Base-by-base conservation (phyloP, 2,888 invertebrate species). In the Drosophila ochracea region DNA sequence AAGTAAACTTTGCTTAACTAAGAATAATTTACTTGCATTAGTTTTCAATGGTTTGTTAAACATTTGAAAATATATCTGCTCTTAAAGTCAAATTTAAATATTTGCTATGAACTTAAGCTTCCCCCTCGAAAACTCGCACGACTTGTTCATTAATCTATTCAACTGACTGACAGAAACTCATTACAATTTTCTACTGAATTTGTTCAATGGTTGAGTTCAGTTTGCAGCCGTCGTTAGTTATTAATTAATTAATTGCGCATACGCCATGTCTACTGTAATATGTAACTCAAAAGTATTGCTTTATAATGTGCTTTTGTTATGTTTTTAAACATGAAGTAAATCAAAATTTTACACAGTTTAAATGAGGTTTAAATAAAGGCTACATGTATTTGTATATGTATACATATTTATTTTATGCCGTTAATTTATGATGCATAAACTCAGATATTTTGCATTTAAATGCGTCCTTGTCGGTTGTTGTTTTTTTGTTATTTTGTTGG, bases 331-430 rank as follows among this genome's bases (percentile, higher is more conserved):
- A 30, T 25, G n/a, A 57, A 39, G 7, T 39, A 39, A 30, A 57
- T 57, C 39, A 28, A 9, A 30, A 37, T 43, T 69, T 78, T 70
- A 69, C 67, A 70, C 74, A 66, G 66, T 66, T 79, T 66, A 73
- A 79, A 83, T 89, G 83, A 75, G 80, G 80, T 82, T 86, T 80
- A 78, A 86, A 89, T 86, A 72, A 68, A 57, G 53, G 58, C 68
- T 28, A 54, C 49, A 55, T 76, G 78, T 47, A 7, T 1, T 5
- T 43, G 1, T 7, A 21, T 21, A 4, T 47, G 3, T 13, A 1
- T 43, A 6, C 13, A 1, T n/a, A 21, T 25, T 37, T 67, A 55
- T 75, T 79, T 83, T 66, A 75, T 63, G 52, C 63, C 31, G 54
- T 52, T 58, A 73, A 73, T 85, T 74, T 78, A 82, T 79, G 53